Base-by-base conservation (phyloP, 1,140 invertebrate genomes). In the Drosophila tani region DNA sequence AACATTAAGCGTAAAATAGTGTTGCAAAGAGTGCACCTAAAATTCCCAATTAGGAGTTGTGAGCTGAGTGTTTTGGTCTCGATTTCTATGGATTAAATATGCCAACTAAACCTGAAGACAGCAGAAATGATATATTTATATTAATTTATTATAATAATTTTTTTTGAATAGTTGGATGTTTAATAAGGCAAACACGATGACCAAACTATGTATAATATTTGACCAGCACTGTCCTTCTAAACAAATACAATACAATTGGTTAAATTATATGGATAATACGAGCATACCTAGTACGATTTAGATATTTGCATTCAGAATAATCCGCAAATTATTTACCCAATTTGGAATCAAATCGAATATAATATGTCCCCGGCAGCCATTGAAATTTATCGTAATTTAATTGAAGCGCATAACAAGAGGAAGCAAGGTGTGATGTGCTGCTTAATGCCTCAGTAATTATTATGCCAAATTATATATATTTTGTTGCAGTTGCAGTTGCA, bases 401-500 rank as follows among this genome's bases (percentile, higher is more conserved):
- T 84, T 85, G 68, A 77, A 43, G 67, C 38, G 62, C 63, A 78
- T 40, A 78, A 69, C 66, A 55, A 69, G 55, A 60, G 71, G 59
- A 77, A 65, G 21, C 57, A 71, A 87, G 84, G 83, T 87, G 83
- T 87, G 80, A 87, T 88, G 51, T 55, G 75, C 82, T 65, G 73
- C 64, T 83, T 81, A 88, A 87, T 87, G 83, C 80, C 60, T 60
- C 57, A 78, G 73, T 70, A 83, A 83, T 78, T 88, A 67, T 79
- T 58, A 75, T 65, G 60, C 59, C 57, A 66, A 68, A 76, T 62
- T 69, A 68, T 87, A 59, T 15, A 35, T n/a, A 17, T 50, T 51
- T 73, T 63, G 66, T 80, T 79, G 53, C 49, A 56, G 62, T 69
- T 63, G 47, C 43, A 50, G 19, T 63, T 83, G 50, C 58, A 56